phyloP scores from a whole-genome alignment of 2,888 invertebrate species.

The Conomelus anceps region DNA sequence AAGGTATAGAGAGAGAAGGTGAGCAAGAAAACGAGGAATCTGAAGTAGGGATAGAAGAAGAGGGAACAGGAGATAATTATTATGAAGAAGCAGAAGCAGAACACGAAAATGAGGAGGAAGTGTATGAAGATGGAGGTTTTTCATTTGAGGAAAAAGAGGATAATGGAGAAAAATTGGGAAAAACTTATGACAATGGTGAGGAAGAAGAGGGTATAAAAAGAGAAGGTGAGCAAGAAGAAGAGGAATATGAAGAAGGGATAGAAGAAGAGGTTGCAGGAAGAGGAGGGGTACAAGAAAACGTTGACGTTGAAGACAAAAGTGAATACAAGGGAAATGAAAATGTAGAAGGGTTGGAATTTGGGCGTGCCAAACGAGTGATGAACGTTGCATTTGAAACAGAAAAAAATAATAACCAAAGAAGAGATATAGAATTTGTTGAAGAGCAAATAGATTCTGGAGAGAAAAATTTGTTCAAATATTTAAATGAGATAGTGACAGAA shows the following conservation, averaged over 20 bases:
- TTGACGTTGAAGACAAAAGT: background rate
- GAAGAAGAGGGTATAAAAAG: background rate
- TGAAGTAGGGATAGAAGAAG: background rate
- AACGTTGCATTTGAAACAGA: background rate
- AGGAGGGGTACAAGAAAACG: background rate
- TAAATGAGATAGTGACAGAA: background rate
- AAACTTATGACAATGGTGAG: no score
- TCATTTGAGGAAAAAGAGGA: background rate
- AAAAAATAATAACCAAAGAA: background rate
- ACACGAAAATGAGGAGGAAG: background rate
- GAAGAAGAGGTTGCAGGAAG: background rate
- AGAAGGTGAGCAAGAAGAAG: background rate
- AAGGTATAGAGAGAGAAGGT: no score
- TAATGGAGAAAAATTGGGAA: no score
- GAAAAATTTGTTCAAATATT: background rate
- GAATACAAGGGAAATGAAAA: background rate
- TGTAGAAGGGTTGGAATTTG: background rate
- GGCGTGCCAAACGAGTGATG: background rate
- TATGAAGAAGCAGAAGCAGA: background rate
- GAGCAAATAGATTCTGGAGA: background rate
- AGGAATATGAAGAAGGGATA: background rate
- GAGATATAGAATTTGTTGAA: no score
- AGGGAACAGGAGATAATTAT: background rate
- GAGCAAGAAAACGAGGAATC: no score
- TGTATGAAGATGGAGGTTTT: background rate